phyloP scores from a whole-genome alignment of 1,140 invertebrate genomes.

The Drosophila navojoa region DNA sequence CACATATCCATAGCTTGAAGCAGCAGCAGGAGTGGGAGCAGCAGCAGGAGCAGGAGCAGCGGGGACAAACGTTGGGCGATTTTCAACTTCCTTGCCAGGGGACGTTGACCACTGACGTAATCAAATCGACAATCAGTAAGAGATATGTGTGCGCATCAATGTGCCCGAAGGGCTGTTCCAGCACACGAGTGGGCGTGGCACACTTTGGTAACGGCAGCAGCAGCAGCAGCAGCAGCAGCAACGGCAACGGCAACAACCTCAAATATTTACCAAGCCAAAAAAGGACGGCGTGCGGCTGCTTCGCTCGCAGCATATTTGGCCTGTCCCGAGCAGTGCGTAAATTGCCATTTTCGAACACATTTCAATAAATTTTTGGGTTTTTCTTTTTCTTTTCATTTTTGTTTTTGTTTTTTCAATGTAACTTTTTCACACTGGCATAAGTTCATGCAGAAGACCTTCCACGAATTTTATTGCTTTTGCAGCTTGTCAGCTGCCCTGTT shows the following conservation, averaged over 20 bases:
- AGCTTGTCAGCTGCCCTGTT: constrained; percentile 41
- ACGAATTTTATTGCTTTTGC: constrained; percentile 65
- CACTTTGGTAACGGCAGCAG: constrained; percentile 10
- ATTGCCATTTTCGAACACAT: constrained; percentile 79
- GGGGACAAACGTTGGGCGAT: constrained; percentile 25
- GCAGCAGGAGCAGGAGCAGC: no score
- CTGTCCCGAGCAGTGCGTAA: constrained; percentile 74
- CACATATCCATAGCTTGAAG: constrained; percentile 9
- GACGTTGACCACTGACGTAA: constrained; percentile 74
- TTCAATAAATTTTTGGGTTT: constrained; percentile 57
- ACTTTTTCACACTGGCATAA: constrained; percentile 17
- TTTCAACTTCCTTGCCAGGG: constrained; percentile 58
- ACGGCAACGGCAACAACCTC: background rate
- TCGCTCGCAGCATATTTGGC: constrained; percentile 71
- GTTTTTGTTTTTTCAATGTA: constrained; percentile 13
- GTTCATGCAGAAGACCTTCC: constrained; percentile 19
- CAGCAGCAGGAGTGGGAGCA: background rate
- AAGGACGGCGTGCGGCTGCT: constrained; percentile 46
- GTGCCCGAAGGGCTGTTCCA: constrained; percentile 56
- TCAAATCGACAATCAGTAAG: constrained; percentile 75
- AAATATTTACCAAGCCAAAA: constrained; percentile 34
- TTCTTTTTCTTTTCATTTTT: constrained; percentile 34
- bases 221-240: no score
- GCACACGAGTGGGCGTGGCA: background rate
- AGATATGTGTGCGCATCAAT: constrained; percentile 72